Conservation (phyloP, 2,888 invertebrate genomes). For the Tribolium freemani region DNA sequence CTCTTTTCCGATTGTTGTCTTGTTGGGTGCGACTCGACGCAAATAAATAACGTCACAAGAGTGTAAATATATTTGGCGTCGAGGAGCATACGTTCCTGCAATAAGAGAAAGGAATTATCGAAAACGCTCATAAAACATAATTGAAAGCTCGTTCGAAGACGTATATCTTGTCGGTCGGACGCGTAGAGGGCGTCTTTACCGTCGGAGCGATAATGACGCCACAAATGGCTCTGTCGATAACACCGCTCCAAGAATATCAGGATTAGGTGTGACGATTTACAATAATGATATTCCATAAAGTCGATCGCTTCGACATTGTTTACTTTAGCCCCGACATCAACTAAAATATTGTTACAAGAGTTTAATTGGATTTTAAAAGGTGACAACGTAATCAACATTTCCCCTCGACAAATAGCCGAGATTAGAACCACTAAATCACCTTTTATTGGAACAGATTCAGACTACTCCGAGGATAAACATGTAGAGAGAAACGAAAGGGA, state of each 20-base stretch:
- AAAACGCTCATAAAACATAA: slow-evolving; percentile 61
- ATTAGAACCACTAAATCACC: slow-evolving; percentile 31
- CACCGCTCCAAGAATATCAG: slow-evolving; percentile 46
- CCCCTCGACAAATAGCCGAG: slow-evolving; percentile 27
- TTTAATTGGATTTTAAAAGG: slow-evolving; percentile 25
- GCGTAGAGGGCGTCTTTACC: slow-evolving; percentile 57
- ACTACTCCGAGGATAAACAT: slow-evolving; percentile 24
- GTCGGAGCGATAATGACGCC: slow-evolving; percentile 62
- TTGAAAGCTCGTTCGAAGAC: slow-evolving; percentile 63
- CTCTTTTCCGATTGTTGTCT: slow-evolving; percentile 15
- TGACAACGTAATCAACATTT: slow-evolving; percentile 25
- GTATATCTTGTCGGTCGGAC: slow-evolving; percentile 59
- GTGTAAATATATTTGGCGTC: neutral
- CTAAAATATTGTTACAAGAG: slow-evolving; percentile 19
- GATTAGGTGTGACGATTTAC: slow-evolving; percentile 43
- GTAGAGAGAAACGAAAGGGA: slow-evolving; percentile 7
- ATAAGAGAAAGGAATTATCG: slow-evolving; percentile 50
- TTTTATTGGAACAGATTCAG: slow-evolving; percentile 25
- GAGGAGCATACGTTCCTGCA: slow-evolving; percentile 36
- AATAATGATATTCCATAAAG: slow-evolving; percentile 40
- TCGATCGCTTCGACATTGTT: slow-evolving; percentile 29
- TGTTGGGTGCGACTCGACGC: slow-evolving; percentile 36
- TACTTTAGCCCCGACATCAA: slow-evolving; percentile 16
- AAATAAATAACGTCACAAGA: slow-evolving; percentile 32
- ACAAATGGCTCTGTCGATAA: slow-evolving; percentile 63